Evolutionary conservation across 2,888 invertebrate genomes (phyloP), one percentile per base, ranked within the genome.

Genomic region (Cantharis nigra): DNA sequence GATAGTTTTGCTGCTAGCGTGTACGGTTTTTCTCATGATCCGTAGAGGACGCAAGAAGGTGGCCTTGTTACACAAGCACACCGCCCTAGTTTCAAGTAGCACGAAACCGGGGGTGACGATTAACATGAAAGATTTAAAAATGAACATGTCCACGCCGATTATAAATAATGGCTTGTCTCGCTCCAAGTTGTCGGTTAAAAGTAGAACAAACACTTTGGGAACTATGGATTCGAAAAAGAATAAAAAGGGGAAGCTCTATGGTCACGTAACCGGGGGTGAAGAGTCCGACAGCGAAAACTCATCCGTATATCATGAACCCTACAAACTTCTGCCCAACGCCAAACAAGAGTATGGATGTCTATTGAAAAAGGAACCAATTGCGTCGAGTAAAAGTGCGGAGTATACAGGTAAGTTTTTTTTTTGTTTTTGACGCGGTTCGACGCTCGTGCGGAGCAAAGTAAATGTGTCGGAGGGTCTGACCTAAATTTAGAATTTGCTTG

Each of bases 1-100:
- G 85, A 89, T 93, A 69, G 92, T 92, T 0, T 88, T 94, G 9
- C 89, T 94, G 20, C 88, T 93, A 76, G 92, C 92, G 28, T 92
- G 93, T 84, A 91, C 92, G 11, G 91, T 92, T 13, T 91, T 92
- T 82, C 89, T 94, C 80, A 91, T 94, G 91, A 91, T 93, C 74
- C 89, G 92, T 33, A 87, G 93, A 23, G 93, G 92, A n/a, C 89
- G 92, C 64, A 91, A 92, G 83, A 82, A 91, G 81, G 91, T 92
- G 5, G 92, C 92, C 2, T 89, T 92, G 3, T 87, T 92, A 33
- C 92, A 92, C 85, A 92, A 92, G 83, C 92, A 92, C 86, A 91
- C 92, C 9, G 91, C 91, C 0, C 85, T 92, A 67, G 89, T 91
- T 14, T 91, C 91, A 76, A 90, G 91, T 79, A 90, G 91, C 74